Conservation (phyloP, 37 sponge, comb jelly and placozoan genomes). For the Aplysina aerophoba region DNA sequence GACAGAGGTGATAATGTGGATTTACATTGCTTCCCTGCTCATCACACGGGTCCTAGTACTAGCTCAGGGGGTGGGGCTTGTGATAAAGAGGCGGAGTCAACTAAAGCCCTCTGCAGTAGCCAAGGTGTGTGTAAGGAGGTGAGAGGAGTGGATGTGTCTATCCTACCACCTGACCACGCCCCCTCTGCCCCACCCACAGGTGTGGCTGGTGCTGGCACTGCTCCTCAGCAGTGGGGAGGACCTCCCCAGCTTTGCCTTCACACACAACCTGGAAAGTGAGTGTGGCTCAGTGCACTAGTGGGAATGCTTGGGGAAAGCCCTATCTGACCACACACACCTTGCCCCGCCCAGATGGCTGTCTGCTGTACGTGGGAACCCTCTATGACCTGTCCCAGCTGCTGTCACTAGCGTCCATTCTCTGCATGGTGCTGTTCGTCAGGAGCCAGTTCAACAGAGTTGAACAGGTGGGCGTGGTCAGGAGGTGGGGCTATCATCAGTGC, state of each 20-base stretch:
- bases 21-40: too few species aligned
- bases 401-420: neutral
- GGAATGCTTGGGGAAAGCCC: too few species aligned
- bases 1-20: too few species aligned
- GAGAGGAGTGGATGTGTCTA: too few species aligned
- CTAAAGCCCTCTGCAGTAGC: too few species aligned
- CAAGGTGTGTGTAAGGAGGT: too few species aligned
- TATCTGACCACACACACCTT: too few species aligned
- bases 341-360: neutral
- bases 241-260: conserved; percentile 9
- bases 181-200: neutral
- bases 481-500: neutral
- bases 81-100: too few species aligned
- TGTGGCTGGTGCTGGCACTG: neutral
- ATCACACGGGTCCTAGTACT: too few species aligned
- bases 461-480: neutral
- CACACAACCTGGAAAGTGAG: neutral
- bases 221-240: neutral
- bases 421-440: conserved; percentile 4
- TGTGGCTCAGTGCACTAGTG: too few species aligned
- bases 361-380: neutral
- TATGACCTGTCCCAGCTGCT: conserved; percentile 13
- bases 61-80: too few species aligned
- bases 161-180: too few species aligned
- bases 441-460: conserved; percentile 13